A percentile compares a stretch with the other conserved stretches of the same genome.
Evolutionary conservation across 2,797 vertebrate species (phyloP).

Genomic region (Selene dorsalis): DNA sequence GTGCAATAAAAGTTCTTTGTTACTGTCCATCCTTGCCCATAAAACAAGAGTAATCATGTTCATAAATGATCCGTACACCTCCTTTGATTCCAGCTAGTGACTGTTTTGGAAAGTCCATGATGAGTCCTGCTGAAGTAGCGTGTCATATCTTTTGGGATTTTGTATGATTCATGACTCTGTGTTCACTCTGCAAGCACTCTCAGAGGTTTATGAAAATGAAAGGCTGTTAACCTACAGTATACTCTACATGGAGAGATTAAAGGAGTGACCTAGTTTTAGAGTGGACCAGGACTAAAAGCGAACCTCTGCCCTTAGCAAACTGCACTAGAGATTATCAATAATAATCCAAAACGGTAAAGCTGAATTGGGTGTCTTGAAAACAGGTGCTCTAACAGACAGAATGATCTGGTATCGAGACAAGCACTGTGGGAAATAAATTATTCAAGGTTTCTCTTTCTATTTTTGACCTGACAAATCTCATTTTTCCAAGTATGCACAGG

Average conservation of each 20-base stretch:
- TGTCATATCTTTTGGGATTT: slow-evolving; percentile 36
- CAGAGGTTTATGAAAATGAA: slow-evolving; percentile 71
- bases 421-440: slow-evolving; percentile 12
- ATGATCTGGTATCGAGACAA: slow-evolving; percentile 49
- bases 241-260: slow-evolving; percentile 77
- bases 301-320: slow-evolving; percentile 79
- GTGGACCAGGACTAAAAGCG: slow-evolving; percentile 77
- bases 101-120: slow-evolving; percentile 4
- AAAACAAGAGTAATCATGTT: too few relatives aligned
- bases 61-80: background rate
- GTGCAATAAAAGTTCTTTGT: too few relatives aligned
- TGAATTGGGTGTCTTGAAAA: slow-evolving; percentile 73
- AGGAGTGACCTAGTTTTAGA: slow-evolving; percentile 78
- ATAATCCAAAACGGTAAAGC: slow-evolving; percentile 80
- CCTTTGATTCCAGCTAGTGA: background rate
- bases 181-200: slow-evolving; percentile 43
- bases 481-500: background rate
- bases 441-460: slow-evolving; percentile 45
- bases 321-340: slow-evolving; percentile 80
- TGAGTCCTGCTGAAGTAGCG: slow-evolving; percentile 10
- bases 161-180: slow-evolving; percentile 36
- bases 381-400: slow-evolving; percentile 65
- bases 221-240: slow-evolving; percentile 67
- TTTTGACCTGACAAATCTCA: slow-evolving; percentile 24
- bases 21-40: too few relatives aligned